phyloP scores from a whole-genome alignment of 2,888 invertebrate species.

The Calameuta filiformis region DNA sequence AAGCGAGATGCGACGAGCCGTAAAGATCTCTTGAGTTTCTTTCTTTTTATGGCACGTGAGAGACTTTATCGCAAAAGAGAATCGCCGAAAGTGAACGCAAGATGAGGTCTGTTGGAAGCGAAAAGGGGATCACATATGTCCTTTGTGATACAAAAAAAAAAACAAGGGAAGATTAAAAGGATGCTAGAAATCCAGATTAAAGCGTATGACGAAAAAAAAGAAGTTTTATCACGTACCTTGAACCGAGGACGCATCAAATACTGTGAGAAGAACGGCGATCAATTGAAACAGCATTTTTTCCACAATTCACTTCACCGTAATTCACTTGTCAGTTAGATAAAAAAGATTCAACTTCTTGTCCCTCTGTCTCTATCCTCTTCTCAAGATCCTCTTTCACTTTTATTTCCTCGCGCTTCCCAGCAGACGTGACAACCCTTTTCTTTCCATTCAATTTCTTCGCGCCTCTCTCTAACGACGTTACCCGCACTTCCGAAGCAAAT shows the following conservation, averaged over 20 bases:
- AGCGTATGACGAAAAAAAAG: background rate
- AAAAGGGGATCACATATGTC: background rate
- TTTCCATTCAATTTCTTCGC: background rate
- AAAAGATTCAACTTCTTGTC: background rate
- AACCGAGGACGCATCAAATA: background rate
- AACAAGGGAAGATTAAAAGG: background rate
- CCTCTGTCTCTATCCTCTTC: background rate
- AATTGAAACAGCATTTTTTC: slow-evolving; percentile 58
- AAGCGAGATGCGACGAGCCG: background rate
- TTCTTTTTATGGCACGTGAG: background rate
- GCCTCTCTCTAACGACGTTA: background rate
- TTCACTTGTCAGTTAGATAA: background rate
- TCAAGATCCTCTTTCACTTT: background rate
- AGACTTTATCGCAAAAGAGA: background rate
- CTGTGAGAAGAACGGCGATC: slow-evolving; percentile 30
- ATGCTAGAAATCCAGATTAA: background rate
- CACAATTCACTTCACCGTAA: slow-evolving; percentile 21
- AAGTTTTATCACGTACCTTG: background rate
- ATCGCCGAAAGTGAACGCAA: background rate
- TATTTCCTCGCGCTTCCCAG: background rate
- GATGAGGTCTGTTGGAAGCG: background rate
- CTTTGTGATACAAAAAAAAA: background rate
- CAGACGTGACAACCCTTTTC: background rate
- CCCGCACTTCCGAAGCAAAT: background rate
- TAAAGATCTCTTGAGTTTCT: background rate